Base-by-base conservation (phyloP, 2,797 vertebrate genomes). In the Neostethus bicornis region DNA sequence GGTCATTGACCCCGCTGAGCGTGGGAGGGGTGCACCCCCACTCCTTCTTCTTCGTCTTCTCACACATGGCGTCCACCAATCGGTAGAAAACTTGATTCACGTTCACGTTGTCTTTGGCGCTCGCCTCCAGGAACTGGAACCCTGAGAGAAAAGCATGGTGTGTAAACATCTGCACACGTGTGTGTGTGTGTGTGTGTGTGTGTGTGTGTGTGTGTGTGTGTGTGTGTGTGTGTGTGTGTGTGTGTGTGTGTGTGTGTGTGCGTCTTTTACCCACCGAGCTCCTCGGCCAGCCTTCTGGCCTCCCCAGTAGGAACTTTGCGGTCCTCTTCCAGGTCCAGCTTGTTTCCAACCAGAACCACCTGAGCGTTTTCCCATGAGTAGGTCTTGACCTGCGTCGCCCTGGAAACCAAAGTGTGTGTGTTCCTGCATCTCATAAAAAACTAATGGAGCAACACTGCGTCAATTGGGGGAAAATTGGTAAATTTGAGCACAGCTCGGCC, bases 301-400 rank as follows among this genome's bases (percentile, higher is more conserved):
- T 94, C 93, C 70, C 93, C 92, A 0, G 89, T 77, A 0, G 94
- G 86, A 44, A 96, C 88, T 9, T 95, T 87, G 13, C 95, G 86
- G 46, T 96, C 94, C 1, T 96, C 95, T 32, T 96, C 94, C 80
- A 96, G 58, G 81, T 96, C 95, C 73, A 93, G 91, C 65, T 96
- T 96, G 76, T 96, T 96, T 4, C 94, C 95, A 2, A 96, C 92
- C 29, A 96, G 85, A 48, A 93, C 92, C 5, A 96, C 95, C 73
- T 96, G 94, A 52, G 95, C 92, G 0, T 95, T 96, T 75, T 96
- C 95, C 95, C 95, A 96, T 0, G 95, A 96, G 75, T 96, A 96
- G 0, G 94, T 96, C 85, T 95, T 96, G 80, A 96, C 96, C 87
- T 96, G 95, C 0, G 95, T 96, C 7, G 94, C 94, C 95, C 95